phyloP scores from a whole-genome alignment of 2,113 vertebrate species.

The Planiliza haematocheilus region DNA sequence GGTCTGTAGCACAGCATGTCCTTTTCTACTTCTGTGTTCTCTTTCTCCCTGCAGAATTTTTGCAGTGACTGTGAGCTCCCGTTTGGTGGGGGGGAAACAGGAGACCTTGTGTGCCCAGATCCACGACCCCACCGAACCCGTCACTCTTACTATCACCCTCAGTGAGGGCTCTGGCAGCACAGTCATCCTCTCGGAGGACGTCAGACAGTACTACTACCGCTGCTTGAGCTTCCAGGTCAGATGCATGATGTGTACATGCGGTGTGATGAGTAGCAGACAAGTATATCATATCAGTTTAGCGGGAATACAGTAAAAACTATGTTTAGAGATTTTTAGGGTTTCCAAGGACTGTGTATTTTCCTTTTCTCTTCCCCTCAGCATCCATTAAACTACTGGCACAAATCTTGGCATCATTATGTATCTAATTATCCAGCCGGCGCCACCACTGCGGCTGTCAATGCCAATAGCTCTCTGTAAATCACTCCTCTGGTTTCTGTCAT shows the following conservation, averaged over 20 bases:
- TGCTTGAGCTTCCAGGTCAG: slow-evolving; percentile 78
- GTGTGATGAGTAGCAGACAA: neutral
- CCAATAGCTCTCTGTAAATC: slow-evolving; percentile 34
- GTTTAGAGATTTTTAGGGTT: neutral
- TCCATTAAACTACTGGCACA: slow-evolving; percentile 32
- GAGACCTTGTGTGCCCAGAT: slow-evolving; percentile 79
- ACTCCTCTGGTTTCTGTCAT: slow-evolving; percentile 52
- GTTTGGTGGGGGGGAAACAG: slow-evolving; percentile 60
- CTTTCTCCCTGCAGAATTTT: slow-evolving; percentile 68
- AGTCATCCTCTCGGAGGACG: slow-evolving; percentile 48
- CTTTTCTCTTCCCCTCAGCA: neutral
- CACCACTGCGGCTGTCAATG: slow-evolving; percentile 21
- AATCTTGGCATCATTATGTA: slow-evolving; percentile 22
- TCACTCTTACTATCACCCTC: slow-evolving; percentile 58
- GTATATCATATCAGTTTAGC: neutral
- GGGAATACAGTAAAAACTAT: too few species aligned
- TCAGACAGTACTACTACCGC: slow-evolving; percentile 60
- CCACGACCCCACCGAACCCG: slow-evolving; percentile 11
- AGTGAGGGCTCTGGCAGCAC: neutral
- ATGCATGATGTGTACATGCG: neutral
- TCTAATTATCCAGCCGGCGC: slow-evolving; percentile 33
- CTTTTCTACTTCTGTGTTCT: neutral
- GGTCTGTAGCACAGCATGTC: too few species aligned
- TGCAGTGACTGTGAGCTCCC: slow-evolving; percentile 77
- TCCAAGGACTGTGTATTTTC: neutral